Conservation (phyloP, 2,888 invertebrate species). For the Parochlus steinenii region DNA sequence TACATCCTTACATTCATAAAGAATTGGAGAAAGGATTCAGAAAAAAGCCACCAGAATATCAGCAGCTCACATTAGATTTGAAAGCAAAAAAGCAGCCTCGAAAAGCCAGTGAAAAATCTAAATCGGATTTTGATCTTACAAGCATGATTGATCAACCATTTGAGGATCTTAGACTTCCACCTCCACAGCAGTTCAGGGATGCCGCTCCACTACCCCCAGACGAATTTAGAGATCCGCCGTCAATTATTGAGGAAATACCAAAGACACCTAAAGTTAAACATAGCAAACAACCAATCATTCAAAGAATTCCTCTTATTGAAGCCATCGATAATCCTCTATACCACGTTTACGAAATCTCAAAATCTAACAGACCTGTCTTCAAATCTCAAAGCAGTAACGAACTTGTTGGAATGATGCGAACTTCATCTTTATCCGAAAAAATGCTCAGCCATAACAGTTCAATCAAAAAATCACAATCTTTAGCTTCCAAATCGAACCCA, state of each 20-base stretch:
- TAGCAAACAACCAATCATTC: not conserved
- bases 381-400: constrained; percentile 41
- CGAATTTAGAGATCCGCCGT: constrained; percentile 43
- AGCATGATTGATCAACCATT: constrained; percentile 43
- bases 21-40: constrained; percentile 32
- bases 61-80: constrained; percentile 35
- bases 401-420: constrained; percentile 34
- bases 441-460: constrained; percentile 10
- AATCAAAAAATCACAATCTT: constrained; percentile 5
- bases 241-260: constrained; percentile 13
- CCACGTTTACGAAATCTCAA: constrained; percentile 55
- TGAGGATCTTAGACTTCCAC: constrained; percentile 54
- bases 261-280: not conserved
- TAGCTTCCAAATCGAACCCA: constrained; percentile 1
- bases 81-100: constrained; percentile 20
- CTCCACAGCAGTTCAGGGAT: constrained; percentile 72
- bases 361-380: constrained; percentile 26
- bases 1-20: constrained; percentile 37
- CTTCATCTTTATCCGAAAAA: constrained; percentile 19
- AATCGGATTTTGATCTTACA: constrained; percentile 40
- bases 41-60: constrained; percentile 21
- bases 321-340: constrained; percentile 59
- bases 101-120: constrained; percentile 32
- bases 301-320: constrained; percentile 17
- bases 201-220: constrained; percentile 62